Percentiles rank a stretch among this genome's conserved stretches.
Conservation (phyloP, 1,140 invertebrate species). For the Microplitis demolitor region DNA sequence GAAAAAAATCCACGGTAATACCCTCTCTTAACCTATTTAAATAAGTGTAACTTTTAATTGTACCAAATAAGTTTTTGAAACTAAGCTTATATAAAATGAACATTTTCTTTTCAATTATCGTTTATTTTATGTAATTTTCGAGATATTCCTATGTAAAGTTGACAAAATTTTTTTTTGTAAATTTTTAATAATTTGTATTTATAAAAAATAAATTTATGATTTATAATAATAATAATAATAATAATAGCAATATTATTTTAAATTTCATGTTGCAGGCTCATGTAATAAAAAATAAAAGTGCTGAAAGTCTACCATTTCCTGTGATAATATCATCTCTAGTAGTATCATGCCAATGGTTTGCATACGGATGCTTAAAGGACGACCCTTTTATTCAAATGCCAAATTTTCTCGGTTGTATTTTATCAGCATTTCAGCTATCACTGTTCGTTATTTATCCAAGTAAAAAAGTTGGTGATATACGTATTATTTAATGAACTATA, state of each 20-base stretch:
- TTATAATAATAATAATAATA: no score
- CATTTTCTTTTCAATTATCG: no score
- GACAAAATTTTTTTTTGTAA: no score
- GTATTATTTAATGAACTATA: conserved; percentile 40
- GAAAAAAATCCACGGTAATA: no score
- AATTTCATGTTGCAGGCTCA: conserved; percentile 60
- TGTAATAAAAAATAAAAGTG: conserved; percentile 75
- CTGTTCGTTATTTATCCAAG: conserved; percentile 74
- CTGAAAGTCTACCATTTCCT: conserved; percentile 79
- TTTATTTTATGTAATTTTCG: no score
- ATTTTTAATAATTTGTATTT: conserved; percentile 11
- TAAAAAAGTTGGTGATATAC: conserved; percentile 44
- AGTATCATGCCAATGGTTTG: conserved; percentile 75
- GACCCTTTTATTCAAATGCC: conserved; percentile 77
- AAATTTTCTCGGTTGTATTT: conserved; percentile 73
- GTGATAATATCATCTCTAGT: conserved; percentile 77
- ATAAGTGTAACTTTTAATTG: no score
- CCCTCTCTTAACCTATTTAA: no score
- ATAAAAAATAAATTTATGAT: neutral
- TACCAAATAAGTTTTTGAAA: no score
- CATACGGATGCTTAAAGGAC: conserved; percentile 73
- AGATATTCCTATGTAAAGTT: no score
- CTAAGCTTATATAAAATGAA: no score
- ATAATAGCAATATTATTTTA: no score
- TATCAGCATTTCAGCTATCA: conserved; percentile 71